These are phyloP conservation scores for Symphodus melops DNA, from an alignment of 2,113 vertebrate genomes.

Conservation along the genomic window DNA sequence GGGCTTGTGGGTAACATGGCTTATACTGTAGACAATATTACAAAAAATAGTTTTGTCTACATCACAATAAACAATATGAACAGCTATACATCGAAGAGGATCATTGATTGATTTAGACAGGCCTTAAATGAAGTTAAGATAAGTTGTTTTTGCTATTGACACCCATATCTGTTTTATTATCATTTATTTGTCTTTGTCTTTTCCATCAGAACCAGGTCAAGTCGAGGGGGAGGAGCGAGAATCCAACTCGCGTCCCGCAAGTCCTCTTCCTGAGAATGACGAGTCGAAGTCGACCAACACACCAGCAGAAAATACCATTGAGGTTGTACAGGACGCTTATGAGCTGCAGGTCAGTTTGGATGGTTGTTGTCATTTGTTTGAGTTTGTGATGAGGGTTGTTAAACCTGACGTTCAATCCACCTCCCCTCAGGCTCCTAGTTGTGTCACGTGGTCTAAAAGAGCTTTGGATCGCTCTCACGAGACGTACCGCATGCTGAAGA, in stretches of 20 bases:
- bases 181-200: neutral
- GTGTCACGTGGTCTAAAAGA: constrained; percentile 7
- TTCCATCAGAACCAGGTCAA: constrained; percentile 27
- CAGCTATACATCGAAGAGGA: too few relatives aligned
- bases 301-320: constrained; percentile 59
- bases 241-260: constrained; percentile 44
- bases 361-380: neutral
- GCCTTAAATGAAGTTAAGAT: too few relatives aligned
- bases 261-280: constrained; percentile 47
- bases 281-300: neutral
- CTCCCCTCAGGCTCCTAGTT: neutral
- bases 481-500: constrained; percentile 91
- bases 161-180: neutral
- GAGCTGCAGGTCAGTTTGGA: constrained; percentile 77
- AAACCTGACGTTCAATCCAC: neutral
- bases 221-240: neutral
- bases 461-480: constrained; percentile 69
- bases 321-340: constrained; percentile 84
- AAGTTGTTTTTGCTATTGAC: too few relatives aligned
- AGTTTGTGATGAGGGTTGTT: neutral
- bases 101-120: too few relatives aligned
- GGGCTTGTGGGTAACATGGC: too few relatives aligned
- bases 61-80: too few relatives aligned
- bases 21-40: too few relatives aligned
- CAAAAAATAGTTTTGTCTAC: too few relatives aligned